Conservation (phyloP, 2,797 vertebrate genomes). For the Takifugu ocellatus region DNA sequence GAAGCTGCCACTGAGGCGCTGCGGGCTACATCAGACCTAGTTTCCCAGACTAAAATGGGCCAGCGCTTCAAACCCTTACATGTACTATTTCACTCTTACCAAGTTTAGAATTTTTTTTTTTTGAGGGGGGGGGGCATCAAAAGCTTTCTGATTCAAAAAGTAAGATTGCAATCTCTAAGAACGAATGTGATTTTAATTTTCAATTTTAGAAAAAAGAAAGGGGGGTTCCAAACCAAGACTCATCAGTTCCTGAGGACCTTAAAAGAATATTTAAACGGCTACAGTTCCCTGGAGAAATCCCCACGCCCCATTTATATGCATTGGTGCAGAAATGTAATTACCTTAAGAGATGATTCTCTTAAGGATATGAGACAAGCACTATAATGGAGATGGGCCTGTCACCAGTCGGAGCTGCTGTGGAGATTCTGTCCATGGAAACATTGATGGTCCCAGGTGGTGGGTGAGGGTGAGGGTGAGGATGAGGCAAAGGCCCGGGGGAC, state of each 20-base stretch:
- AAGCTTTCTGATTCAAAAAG: slow-evolving; percentile 12
- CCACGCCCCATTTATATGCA: slow-evolving; percentile 71
- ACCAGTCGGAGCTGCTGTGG: slow-evolving; percentile 53
- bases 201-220: slow-evolving; percentile 5
- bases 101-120: slow-evolving; percentile 19
- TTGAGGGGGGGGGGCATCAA: slow-evolving; percentile 1
- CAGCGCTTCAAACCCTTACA: slow-evolving; percentile 59
- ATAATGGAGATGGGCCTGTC: slow-evolving; percentile 64
- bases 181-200: slow-evolving; percentile 8
- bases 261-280: slow-evolving; percentile 63
- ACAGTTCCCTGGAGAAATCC: slow-evolving; percentile 68
- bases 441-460: slow-evolving; percentile 63
- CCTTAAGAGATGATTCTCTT: slow-evolving; percentile 77
- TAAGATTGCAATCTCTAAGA: slow-evolving; percentile 3
- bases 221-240: neutral
- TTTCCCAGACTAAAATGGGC: slow-evolving; percentile 72
- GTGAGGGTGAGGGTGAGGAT: slow-evolving; percentile 42
- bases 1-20: slow-evolving; percentile 66
- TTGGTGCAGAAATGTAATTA: slow-evolving; percentile 82
- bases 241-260: slow-evolving; percentile 20
- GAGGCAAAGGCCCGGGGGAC: slow-evolving; percentile 40
- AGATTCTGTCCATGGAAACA: slow-evolving; percentile 47
- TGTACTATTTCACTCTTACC: slow-evolving; percentile 40
- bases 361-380: slow-evolving; percentile 69
- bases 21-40: slow-evolving; percentile 77